Evolutionary conservation across 2,797 vertebrate genomes (phyloP), one percentile per base, ranked within the genome.

Genomic region (Chelonia mydas): DNA sequence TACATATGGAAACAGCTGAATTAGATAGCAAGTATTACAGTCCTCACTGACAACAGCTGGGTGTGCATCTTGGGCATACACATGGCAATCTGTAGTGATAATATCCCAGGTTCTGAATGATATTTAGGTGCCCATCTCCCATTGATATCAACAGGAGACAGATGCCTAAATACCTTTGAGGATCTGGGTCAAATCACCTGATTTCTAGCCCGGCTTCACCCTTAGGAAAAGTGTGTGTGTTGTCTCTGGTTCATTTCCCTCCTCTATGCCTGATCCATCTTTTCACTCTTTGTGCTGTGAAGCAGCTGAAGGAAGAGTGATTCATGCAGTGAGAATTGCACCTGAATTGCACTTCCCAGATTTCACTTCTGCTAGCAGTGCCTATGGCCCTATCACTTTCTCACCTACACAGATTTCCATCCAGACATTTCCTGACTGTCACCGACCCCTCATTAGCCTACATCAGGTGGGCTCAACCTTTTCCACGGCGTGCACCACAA

Each of bases 121-220:
- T 33, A 61, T 61, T 61, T 16, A 61, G 31, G 59, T 33, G 31
- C 31, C 31, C 33, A 61, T 16, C 31, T 61, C 31, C 59, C 59
- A n/a, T n/a, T 77, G 74, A 80, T 19, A 61, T 74, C 89, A 96
- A 86, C 78, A 95, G 74, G 68, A 88, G 16, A 11, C 65, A 72
- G 80, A 92, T 21, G 92, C 79, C 76, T 84, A 89, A 94, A 95
- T 28, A 81, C 21, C 74, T 45, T 28, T 57, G 76, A 61, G 83
- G 81, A 91, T 61, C 37, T 59, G 45, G 25, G 83, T 61, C 41
- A 65, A 93, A 65, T 81, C 47, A 91, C 37, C 0, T 5, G 15
- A 85, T 37, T 3, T 1, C 47, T 83, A 11, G 16, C 72, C 81
- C 93, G 4, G 81, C 49, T 89, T 93, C 25, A 33, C 13, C 78